Conservation (phyloP, 2,797 vertebrate species). For the Falco naumanni region DNA sequence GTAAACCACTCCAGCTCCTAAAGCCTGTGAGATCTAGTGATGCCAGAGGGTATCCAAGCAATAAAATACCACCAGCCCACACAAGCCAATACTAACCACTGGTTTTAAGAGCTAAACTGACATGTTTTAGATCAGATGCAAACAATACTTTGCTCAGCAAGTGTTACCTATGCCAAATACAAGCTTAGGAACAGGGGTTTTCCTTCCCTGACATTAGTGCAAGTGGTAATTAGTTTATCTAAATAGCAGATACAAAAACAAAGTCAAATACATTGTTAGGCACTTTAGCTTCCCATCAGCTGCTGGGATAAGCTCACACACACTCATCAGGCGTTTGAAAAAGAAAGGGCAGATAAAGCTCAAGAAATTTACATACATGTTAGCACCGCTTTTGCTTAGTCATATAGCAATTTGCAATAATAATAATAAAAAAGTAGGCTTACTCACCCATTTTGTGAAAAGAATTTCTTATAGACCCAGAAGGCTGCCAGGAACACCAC, state of each 20-base stretch:
- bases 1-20: background rate
- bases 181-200: background rate
- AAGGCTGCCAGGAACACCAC: background rate
- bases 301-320: conserved; percentile 10
- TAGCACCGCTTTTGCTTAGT: conserved; percentile 6
- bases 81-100: background rate
- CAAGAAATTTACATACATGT: background rate
- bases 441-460: conserved; percentile 56
- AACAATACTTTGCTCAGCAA: background rate
- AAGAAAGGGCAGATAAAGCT: conserved; percentile 11
- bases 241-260: background rate
- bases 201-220: background rate
- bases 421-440: background rate
- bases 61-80: background rate
- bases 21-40: background rate
- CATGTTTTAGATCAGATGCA: background rate
- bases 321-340: background rate
- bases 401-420: background rate
- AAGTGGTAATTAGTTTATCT: conserved; percentile 24
- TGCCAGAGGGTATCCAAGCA: background rate
- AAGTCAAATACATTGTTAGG: background rate
- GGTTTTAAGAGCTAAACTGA: background rate
- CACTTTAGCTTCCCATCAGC: background rate
- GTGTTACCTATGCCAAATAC: background rate
- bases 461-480: conserved; percentile 34